Evolutionary conservation across 2,113 vertebrate species (phyloP), one percentile per base, ranked within the genome.

Genomic region (Syrmaticus mikado): DNA sequence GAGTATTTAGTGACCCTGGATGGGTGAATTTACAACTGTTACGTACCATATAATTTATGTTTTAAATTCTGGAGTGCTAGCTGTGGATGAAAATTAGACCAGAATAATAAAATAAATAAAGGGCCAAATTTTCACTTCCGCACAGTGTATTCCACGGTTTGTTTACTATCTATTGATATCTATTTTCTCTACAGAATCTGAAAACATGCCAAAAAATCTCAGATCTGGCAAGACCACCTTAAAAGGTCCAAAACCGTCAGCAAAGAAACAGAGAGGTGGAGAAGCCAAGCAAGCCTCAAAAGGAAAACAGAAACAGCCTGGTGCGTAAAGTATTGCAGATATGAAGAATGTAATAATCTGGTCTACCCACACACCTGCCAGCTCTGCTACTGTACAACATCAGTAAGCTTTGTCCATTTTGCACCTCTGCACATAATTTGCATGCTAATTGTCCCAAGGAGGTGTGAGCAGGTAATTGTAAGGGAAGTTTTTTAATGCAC

Each of bases 201-300:
- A 79, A 93, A 93, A 70, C 85, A 98, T 98, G 97, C 52, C 91
- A 41, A 30, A 87, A 72, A 88, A 20, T 25, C 5, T 2, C 43
- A 13, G 1, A 84, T 53, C 94, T 6, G 8, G 60, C 41, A 84
- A 96, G 83, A 89, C 67, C 17, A 32, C 50, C 38, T 27, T 8
- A 8, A 85, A 96, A 76, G n/a, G 82, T 90, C 12, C 50, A 71
- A 87, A 77, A 73, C 28, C 21, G 12, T 65, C 86, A 0, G 36
- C 62, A 36, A 98, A 98, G 84, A 97, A n/a, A 85, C 10, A 74
- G 40, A 96, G 94, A 52, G 78, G 78, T 90, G 65, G 52, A 72
- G 90, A 90, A 90, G n/a, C 57, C 24, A 95, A 95, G 61, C 58
- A 91, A 52, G 71, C n/a, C 10, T 50, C 67, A 13, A 97, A 96